Conservation (phyloP, 1,140 invertebrate genomes). For the Melipona quadrifasciata region DNA sequence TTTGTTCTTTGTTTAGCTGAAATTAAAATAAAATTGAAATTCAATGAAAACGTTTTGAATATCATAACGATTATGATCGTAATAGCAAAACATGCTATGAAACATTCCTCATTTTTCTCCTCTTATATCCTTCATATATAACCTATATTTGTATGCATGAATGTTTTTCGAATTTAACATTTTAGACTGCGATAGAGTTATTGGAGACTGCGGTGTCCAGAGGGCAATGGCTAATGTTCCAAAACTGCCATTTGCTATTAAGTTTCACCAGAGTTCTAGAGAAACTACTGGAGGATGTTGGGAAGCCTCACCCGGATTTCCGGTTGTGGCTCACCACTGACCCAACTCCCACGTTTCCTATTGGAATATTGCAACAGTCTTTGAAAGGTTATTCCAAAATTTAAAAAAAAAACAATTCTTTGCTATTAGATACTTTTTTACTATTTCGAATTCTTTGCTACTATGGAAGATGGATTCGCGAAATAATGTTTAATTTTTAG, state of each 20-base stretch:
- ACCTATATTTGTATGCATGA: background rate
- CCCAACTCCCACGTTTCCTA: slow-evolving; percentile 91
- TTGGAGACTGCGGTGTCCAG: slow-evolving; percentile 88
- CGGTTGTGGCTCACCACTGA: slow-evolving; percentile 96
- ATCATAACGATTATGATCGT: too few species aligned
- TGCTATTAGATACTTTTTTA: background rate
- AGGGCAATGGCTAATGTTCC: slow-evolving; percentile 94
- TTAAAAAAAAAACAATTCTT: background rate
- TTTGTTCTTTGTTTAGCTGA: too few species aligned
- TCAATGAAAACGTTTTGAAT: too few species aligned
- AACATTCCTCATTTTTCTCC: too few species aligned
- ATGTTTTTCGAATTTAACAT: background rate
- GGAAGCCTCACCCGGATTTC: slow-evolving; percentile 93
- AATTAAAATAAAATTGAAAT: too few species aligned
- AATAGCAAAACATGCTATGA: too few species aligned
- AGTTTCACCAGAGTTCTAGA: slow-evolving; percentile 91
- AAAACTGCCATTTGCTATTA: slow-evolving; percentile 94
- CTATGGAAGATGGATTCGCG: background rate
- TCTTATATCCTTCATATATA: too few species aligned
- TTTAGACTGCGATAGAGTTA: slow-evolving; percentile 86
- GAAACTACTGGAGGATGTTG: slow-evolving; percentile 90
- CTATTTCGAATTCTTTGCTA: too few species aligned
- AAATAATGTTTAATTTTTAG: slow-evolving; percentile 77
- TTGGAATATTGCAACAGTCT: slow-evolving; percentile 93
- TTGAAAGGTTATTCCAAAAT: slow-evolving; percentile 86